Conservation (phyloP, 2,888 invertebrate genomes). For the Lasioglossum lativentre region DNA sequence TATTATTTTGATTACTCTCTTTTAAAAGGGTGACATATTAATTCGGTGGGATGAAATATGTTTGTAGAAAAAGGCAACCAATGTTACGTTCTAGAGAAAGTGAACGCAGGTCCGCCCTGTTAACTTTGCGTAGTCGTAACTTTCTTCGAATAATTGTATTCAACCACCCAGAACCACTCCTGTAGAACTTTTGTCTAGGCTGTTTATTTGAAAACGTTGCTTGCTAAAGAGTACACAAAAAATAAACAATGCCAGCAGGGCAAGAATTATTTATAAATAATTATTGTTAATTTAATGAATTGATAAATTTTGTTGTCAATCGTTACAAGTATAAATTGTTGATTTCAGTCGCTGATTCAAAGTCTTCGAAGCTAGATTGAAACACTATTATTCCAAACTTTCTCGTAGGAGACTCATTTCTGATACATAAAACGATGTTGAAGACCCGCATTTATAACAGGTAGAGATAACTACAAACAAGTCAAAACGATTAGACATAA, state of each 20-base stretch:
- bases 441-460: too few species aligned
- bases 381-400: neutral
- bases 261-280: neutral
- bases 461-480: too few species aligned
- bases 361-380: neutral
- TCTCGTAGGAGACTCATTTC: neutral
- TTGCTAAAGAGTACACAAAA: neutral
- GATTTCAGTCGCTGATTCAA: neutral
- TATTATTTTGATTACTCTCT: neutral
- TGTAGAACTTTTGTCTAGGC: neutral
- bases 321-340: neutral
- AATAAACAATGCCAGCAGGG: neutral
- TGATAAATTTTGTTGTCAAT: neutral
- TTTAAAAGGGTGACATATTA: neutral
- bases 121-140: neutral
- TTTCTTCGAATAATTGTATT: constrained; percentile 9
- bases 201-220: neutral
- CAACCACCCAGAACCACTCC: neutral
- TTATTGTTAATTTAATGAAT: neutral
- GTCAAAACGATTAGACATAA: too few species aligned
- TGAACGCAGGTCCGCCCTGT: neutral
- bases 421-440: too few species aligned
- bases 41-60: neutral
- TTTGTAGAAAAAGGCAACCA: neutral
- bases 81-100: neutral